Evolutionary conservation across 2,888 invertebrate genomes (phyloP).

Genomic region (Clistopyga incitator): DNA sequence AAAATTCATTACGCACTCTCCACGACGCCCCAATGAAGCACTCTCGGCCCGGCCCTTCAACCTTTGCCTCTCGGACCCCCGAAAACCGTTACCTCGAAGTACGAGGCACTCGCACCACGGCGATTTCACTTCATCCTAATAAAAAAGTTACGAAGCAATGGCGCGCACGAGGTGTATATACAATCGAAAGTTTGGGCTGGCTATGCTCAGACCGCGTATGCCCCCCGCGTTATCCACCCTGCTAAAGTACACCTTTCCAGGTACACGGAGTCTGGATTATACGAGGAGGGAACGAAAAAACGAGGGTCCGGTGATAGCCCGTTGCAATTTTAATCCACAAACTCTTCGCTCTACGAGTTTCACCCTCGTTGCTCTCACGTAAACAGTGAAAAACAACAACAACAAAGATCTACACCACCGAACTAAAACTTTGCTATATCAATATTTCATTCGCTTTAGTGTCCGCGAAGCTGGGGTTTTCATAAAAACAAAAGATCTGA

Average conservation of each 20-base stretch:
- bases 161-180: conserved; percentile 22
- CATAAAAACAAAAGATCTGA: conserved; percentile 8
- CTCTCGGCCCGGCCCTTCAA: not conserved
- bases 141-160: conserved; percentile 38
- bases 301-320: conserved; percentile 42
- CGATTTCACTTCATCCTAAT: conserved; percentile 55
- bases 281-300: conserved; percentile 15
- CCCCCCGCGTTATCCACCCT: not conserved
- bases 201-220: conserved; percentile 24
- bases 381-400: conserved; percentile 9
- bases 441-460: conserved; percentile 49
- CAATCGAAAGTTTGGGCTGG: conserved; percentile 47
- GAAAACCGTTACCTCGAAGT: conserved; percentile 43
- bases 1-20: conserved; percentile 43
- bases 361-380: conserved; percentile 25
- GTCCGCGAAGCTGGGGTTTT: conserved; percentile 9
- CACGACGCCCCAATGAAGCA: conserved; percentile 8
- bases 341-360: conserved; percentile 39
- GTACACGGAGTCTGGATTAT: conserved; percentile 19
- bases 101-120: conserved; percentile 5
- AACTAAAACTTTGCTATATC: conserved; percentile 20
- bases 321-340: conserved; percentile 61
- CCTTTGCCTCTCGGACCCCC: conserved; percentile 28
- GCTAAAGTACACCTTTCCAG: conserved; percentile 4
- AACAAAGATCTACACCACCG: not conserved